Evolutionary conservation across 1,140 invertebrate species (phyloP).

Genomic region (Plectus sambesii): DNA sequence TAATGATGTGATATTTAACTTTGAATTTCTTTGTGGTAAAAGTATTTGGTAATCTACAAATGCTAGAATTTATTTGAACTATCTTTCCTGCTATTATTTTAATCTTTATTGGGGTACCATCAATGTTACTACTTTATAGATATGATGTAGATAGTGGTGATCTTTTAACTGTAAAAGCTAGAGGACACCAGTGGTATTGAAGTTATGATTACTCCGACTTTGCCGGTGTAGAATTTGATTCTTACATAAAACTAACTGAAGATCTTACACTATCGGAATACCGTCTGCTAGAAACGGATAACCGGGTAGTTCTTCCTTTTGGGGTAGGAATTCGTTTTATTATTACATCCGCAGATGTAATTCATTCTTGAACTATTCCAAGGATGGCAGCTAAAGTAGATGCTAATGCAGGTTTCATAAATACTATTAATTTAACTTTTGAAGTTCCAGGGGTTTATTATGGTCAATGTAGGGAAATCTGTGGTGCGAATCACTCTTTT

Average conservation of each 20-base stretch:
- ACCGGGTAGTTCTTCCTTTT: conserved; percentile 52
- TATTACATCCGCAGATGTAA: conserved; percentile 56
- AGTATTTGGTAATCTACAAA: too few species aligned
- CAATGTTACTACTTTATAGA: conserved; percentile 54
- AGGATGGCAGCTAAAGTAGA: conserved; percentile 57
- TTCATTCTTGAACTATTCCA: conserved; percentile 60
- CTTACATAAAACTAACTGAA: conserved; percentile 53
- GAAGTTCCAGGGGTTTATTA: conserved; percentile 55
- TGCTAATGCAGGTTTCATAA: conserved; percentile 58
- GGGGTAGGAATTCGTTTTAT: conserved; percentile 52
- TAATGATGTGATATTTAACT: too few species aligned
- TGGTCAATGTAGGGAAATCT: conserved; percentile 68
- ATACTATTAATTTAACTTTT: conserved; percentile 54
- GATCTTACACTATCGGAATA: conserved; percentile 47
- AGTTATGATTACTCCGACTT: conserved; percentile 58
- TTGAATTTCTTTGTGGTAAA: too few species aligned
- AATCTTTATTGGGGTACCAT: conserved; percentile 56
- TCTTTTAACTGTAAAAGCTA: conserved; percentile 53
- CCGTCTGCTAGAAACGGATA: conserved; percentile 58
- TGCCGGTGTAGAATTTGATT: conserved; percentile 55
- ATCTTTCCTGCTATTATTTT: conserved; percentile 55
- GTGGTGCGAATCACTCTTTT: conserved; percentile 63
- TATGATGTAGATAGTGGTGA: conserved; percentile 54
- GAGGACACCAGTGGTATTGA: conserved; percentile 61
- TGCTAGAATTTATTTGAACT: conserved; percentile 59